Percentiles rank a stretch among this genome's conserved stretches.
These are phyloP conservation scores for Cottoperca gobio DNA, from an alignment of 2,797 vertebrate species.

Conservation along the genomic window DNA sequence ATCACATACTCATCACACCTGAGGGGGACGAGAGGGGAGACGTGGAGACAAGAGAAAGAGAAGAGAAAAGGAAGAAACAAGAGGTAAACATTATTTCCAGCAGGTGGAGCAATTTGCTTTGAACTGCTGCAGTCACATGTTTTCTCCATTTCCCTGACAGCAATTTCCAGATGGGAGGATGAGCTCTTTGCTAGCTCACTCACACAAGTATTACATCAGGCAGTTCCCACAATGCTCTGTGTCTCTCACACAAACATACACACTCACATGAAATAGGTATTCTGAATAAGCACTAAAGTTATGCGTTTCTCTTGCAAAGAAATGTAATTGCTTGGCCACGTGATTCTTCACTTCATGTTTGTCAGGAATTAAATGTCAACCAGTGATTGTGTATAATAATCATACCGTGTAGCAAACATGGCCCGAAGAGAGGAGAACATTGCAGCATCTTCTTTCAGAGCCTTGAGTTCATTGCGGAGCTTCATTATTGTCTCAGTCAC, in stretches of 20 bases:
- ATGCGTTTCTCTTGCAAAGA: neutral
- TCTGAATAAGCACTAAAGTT: neutral
- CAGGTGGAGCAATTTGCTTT: slow-evolving; percentile 64
- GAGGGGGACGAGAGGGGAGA: slow-evolving; percentile 21
- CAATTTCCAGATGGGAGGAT: slow-evolving; percentile 76
- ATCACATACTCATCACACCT: slow-evolving; percentile 98
- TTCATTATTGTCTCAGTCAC: slow-evolving; percentile 98
- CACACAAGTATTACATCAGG: slow-evolving; percentile 73
- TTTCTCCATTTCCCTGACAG: slow-evolving; percentile 59
- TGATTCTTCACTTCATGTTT: neutral
- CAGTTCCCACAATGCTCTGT: slow-evolving; percentile 74
- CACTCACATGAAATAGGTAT: neutral
- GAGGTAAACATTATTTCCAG: slow-evolving; percentile 49
- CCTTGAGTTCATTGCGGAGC: slow-evolving; percentile 96
- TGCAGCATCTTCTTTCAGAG: slow-evolving; percentile 96
- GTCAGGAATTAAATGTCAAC: neutral
- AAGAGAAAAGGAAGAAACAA: neutral
- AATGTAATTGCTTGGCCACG: neutral
- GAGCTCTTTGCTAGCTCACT: slow-evolving; percentile 54
- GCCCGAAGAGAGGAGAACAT: slow-evolving; percentile 97
- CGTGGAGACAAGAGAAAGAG: neutral
- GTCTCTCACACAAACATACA: slow-evolving; percentile 33
- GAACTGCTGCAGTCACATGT: slow-evolving; percentile 40
- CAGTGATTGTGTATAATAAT: neutral
- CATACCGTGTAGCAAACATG: slow-evolving; percentile 98